Evolutionary conservation across 2,113 vertebrate genomes (phyloP), one percentile per base, ranked within the genome.

Genomic region (Microtus ochrogaster): DNA sequence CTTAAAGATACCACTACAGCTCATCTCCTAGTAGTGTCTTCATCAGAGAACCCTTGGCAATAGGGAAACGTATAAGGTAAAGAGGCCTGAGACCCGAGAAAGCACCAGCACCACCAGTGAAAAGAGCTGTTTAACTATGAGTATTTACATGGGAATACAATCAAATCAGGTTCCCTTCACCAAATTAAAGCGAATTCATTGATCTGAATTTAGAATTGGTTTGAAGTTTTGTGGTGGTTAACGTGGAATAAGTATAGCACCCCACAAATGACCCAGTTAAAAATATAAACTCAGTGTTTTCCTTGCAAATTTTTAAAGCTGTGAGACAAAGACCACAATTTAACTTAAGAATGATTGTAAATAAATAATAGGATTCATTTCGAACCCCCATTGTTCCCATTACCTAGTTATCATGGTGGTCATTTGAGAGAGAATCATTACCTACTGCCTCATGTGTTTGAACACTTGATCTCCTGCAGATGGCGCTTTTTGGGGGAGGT

Each of bases 21-120:
- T 39, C 28, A 0, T 30, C 39, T 84, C 16, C 87, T 49, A 49
- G 16, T 13, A 91, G 94, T 16, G 41, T 30, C 19, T 47, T 47
- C 14, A 39, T 78, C 44, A 81, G 11, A 65, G 33, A 55, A 16
- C 4, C 0, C 39, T 28, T 78, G 65, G 22, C 88, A 74, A 68
- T 44, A n/a, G 79, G 72, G 83, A 0, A 89, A 95, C 79, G 33
- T 41, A 86, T 89, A 10, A 66, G 21, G 12, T 22, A 63, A n/a
- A 52, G 13, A 92, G 47, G 95, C 94, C 85, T 44, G 2, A 95
- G 95, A 77, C 41, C 21, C 1, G 82, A 91, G 90, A 24, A 41
- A 81, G 33, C 78, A 76, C 14, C 68, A 85, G 66, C 88, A 68
- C 85, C 49, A 65, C 41, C 76, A 6, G 52, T 70, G 36, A 3